phyloP scores from a whole-genome alignment of 2,888 invertebrate genomes.

The Zygogramma bicolorata region DNA sequence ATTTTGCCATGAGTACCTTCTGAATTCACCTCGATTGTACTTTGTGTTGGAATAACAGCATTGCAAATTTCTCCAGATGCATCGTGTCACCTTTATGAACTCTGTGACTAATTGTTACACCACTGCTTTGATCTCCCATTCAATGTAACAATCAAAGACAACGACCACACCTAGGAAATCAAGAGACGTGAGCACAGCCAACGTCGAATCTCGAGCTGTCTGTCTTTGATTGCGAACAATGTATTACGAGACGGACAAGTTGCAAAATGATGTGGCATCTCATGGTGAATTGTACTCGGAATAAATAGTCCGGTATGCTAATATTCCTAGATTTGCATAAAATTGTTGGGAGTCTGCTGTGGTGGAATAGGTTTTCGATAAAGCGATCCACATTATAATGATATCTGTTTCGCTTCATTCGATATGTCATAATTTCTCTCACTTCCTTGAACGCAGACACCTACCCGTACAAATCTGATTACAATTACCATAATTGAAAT shows the following conservation, averaged over 20 bases:
- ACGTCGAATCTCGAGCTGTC: slow-evolving; percentile 31
- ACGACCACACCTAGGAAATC: slow-evolving; percentile 49
- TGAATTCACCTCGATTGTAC: no score
- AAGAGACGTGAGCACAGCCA: slow-evolving; percentile 27
- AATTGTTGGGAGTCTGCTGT: slow-evolving; percentile 1
- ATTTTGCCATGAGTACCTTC: no score
- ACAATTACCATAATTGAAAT: no score
- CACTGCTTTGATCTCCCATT: slow-evolving; percentile 15
- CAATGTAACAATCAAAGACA: slow-evolving; percentile 39
- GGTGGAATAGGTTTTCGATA: slow-evolving; percentile 2
- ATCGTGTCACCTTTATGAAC: no score
- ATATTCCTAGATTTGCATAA: not conserved
- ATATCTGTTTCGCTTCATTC: not conserved
- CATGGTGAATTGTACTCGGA: slow-evolving; percentile 39
- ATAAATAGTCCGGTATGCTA: slow-evolving; percentile 25
- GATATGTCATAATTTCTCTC: slow-evolving; percentile 6
- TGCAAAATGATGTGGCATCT: slow-evolving; percentile 48
- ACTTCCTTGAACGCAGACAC: not conserved
- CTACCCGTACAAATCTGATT: not conserved
- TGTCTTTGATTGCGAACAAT: slow-evolving; percentile 31
- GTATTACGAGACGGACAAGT: slow-evolving; percentile 45
- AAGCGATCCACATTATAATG: not conserved
- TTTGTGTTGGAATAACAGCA: no score
- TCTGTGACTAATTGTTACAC: slow-evolving; percentile 23
- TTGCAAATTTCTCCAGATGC: no score